Evolutionary conservation across 2,888 invertebrate species (phyloP).

Genomic region (Rhingia campestris): DNA sequence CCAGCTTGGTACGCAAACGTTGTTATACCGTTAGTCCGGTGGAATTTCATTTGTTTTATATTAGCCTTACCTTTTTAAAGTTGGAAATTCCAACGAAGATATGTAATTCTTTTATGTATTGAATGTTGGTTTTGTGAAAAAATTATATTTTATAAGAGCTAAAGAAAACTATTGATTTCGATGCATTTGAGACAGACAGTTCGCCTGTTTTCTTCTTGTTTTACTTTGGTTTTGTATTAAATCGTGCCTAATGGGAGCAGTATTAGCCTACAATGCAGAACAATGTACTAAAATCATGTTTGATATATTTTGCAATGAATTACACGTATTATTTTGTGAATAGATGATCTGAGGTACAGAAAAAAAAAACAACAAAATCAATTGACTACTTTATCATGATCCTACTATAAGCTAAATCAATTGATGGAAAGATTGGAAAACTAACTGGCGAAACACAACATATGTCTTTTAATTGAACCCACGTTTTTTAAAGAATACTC

Average conservation of each 20-base stretch:
- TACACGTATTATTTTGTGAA: too few species aligned
- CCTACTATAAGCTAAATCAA: too few species aligned
- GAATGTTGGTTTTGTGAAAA: not conserved
- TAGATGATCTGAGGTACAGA: too few species aligned
- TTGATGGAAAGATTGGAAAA: too few species aligned
- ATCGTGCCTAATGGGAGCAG: not conserved
- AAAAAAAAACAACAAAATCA: too few species aligned
- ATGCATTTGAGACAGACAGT: not conserved
- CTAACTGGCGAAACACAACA: too few species aligned
- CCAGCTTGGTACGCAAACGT: constrained; percentile 81
- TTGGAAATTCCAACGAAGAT: constrained; percentile 75
- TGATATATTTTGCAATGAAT: too few species aligned
- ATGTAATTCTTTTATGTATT: constrained; percentile 6
- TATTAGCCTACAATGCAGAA: not conserved
- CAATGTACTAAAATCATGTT: not conserved
- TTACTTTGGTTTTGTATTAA: not conserved
- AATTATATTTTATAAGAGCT: not conserved
- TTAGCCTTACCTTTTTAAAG: constrained; percentile 81
- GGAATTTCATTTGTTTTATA: constrained; percentile 77
- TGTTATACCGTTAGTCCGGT: constrained; percentile 82
- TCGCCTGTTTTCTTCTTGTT: constrained; percentile 3
- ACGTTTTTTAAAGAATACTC: too few species aligned
- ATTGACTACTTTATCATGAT: too few species aligned
- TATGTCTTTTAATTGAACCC: too few species aligned
- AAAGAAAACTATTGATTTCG: not conserved